Percentiles rank a stretch among this genome's conserved stretches.
Conservation (phyloP, 2,888 invertebrate genomes). For the Sinodicranocentrus sp. region DNA sequence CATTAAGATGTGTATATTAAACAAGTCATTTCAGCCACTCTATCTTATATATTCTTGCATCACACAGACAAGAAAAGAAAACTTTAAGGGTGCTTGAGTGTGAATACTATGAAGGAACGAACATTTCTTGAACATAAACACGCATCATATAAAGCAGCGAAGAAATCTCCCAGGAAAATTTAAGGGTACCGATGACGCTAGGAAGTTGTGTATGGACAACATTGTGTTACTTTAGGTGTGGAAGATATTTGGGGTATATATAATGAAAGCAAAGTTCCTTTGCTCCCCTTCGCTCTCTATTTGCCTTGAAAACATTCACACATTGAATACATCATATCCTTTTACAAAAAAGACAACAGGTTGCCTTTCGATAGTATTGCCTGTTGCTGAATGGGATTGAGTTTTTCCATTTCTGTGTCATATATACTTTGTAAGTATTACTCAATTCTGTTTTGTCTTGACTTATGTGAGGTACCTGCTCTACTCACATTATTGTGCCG, state of each 20-base stretch:
- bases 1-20: background rate
- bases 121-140: background rate
- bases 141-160: background rate
- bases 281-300: background rate
- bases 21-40: background rate
- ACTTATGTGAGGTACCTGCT: constrained; percentile 55
- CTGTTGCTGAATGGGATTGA: constrained; percentile 35
- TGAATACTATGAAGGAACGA: background rate
- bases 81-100: background rate
- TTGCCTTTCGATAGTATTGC: constrained; percentile 38
- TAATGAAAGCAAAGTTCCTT: background rate
- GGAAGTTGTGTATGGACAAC: background rate
- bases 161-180: background rate
- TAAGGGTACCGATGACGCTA: background rate
- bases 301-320: background rate
- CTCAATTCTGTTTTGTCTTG: constrained; percentile 54
- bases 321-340: constrained; percentile 11
- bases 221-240: background rate
- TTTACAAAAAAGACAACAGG: constrained; percentile 52
- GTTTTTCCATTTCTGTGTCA: too few relatives aligned
- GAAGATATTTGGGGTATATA: background rate
- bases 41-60: background rate
- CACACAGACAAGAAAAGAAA: background rate
- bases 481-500: background rate
- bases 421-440: constrained; percentile 21